Evolutionary conservation across 2,113 vertebrate genomes (phyloP).

Genomic region (Microcebus griseorufus): DNA sequence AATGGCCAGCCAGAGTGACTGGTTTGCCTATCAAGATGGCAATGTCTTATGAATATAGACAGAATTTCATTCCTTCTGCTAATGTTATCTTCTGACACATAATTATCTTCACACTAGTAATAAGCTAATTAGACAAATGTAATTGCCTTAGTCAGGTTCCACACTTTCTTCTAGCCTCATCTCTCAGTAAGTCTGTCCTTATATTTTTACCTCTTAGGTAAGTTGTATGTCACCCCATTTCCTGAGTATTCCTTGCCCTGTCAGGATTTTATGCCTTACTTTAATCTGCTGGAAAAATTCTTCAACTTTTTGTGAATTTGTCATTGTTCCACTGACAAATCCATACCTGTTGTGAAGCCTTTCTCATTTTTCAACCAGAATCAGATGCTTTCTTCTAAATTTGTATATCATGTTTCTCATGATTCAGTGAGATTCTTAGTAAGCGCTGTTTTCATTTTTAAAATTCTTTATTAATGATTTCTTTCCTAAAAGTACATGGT

Average conservation of each 20-base stretch:
- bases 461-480: not conserved
- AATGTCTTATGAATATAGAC: not conserved
- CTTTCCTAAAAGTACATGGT: not conserved
- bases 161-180: not conserved
- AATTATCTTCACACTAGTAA: not conserved
- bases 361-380: not conserved
- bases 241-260: not conserved
- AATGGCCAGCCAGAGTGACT: not conserved
- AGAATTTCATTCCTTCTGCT: not conserved
- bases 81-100: not conserved
- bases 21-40: not conserved
- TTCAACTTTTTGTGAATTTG: not conserved
- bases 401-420: not conserved
- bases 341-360: not conserved
- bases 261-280: not conserved
- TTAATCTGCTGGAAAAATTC: not conserved
- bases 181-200: not conserved
- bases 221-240: not conserved
- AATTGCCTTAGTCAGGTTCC: not conserved
- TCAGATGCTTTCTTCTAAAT: not conserved
- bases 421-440: not conserved
- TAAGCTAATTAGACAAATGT: slow-evolving; percentile 21
- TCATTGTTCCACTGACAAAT: not conserved
- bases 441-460: not conserved
- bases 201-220: not conserved